Evolutionary conservation across 2,113 vertebrate species (phyloP), one percentile per base, ranked within the genome.

Genomic region (Ctenodactylus gundi): DNA sequence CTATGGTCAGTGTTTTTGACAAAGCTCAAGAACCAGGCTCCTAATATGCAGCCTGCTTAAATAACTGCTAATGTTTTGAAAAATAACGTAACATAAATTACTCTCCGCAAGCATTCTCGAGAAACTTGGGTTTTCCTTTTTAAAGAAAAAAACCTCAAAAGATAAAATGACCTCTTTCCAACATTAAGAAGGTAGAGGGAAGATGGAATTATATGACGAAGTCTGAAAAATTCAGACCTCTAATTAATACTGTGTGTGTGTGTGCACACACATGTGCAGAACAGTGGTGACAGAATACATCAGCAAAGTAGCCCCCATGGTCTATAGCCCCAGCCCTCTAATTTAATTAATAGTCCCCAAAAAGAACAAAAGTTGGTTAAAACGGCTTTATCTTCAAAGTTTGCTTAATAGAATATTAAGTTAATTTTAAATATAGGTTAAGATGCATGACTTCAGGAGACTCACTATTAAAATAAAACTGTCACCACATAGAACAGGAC

Each of bases 121-220:
- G 58, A 96, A 94, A 92, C 70, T 17, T 58, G 14, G 17, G 34
- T 78, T 88, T 90, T 81, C 72, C 91, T 94, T 88, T 13, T 70
- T 5, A 92, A 94, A 67, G 13, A 49, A 95, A 94, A 73, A 64
- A 5, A 68, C 10, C 15, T 36, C 10, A 36, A 87, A 44, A 87
- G 53, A 73, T 51, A 83, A 84, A 85, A 94, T 27, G 44, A 34
- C 25, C 23, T 78, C 31, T 90, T 39, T 68, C 9, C 34, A 82
- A 85, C 36, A 92, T n/a, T 84, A 88, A 86, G 34, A 86, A 84
- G 21, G n/a, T 1, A 31, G 29, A 65, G 31, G 8, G 36, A 87
- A 51, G 31, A 2, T 62, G 7, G 49, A 92, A 82, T 23, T 49
- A 87, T 83, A 75, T n/a, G 12, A 44, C 31, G 15, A 15, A 34